These are phyloP conservation scores for Dynastes maya DNA, from an alignment of 2,888 invertebrate species.

Conservation along the genomic window DNA sequence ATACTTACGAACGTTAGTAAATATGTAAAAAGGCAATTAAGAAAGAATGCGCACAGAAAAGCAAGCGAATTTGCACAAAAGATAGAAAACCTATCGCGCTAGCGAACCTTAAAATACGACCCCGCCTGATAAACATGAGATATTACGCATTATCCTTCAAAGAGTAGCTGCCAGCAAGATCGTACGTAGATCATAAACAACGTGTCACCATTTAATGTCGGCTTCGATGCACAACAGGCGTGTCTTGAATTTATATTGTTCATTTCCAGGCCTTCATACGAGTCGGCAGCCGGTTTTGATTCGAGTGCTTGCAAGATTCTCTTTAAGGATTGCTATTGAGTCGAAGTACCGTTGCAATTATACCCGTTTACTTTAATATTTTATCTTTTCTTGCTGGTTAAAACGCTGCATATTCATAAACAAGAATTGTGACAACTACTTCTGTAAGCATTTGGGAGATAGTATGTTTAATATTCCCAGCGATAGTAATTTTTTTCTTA, in stretches of 20 bases:
- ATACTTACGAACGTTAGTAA: too few relatives aligned
- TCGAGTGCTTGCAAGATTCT: conserved; percentile 1
- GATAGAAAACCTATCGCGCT: background rate
- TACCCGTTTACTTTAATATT: background rate
- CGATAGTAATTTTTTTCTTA: too few relatives aligned
- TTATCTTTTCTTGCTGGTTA: too few relatives aligned
- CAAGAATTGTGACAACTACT: too few relatives aligned
- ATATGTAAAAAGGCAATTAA: too few relatives aligned
- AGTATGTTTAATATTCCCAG: too few relatives aligned
- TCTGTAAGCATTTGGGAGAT: too few relatives aligned
- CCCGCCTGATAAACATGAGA: background rate
- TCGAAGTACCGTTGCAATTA: conserved; percentile 4
- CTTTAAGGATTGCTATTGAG: conserved; percentile 21
- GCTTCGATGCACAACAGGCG: conserved; percentile 3
- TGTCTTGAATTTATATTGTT: conserved; percentile 21
- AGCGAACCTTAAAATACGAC: background rate
- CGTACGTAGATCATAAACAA: conserved; percentile 5
- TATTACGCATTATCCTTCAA: background rate
- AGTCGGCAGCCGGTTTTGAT: conserved; percentile 9
- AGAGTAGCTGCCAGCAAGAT: background rate
- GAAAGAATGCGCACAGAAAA: too few relatives aligned
- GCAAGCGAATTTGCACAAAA: background rate
- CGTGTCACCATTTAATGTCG: conserved; percentile 17
- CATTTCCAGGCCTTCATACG: conserved; percentile 4
- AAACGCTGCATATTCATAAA: too few relatives aligned